Base-by-base conservation (phyloP, 92 coral and sea anemone species). In the Muricea muricata region DNA sequence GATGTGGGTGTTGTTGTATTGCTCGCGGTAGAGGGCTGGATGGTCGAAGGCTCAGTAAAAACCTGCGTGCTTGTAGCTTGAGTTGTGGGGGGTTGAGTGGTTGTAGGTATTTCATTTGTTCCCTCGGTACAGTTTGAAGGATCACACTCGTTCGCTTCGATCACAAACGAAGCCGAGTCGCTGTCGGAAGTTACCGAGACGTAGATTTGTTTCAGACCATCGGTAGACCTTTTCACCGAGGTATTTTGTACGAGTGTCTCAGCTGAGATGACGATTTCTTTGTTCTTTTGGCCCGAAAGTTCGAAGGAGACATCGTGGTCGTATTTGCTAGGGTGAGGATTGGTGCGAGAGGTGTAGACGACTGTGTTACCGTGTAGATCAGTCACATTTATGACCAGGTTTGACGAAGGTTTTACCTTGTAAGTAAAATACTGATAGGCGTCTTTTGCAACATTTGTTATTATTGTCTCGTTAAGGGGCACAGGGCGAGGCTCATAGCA, bases 291-390 rank as follows among this genome's bases (percentile, higher is more conserved):
- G 26, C 46, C 42, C 31, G 88, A 78, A 35, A 61, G 65, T 35
- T 85, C 88, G 77, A 75, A 65, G 55, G 41, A 56, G 41, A 74
- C 31, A 48, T 85, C 88, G 45, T 75, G 39, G 66, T 85, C 88
- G 70, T 85, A 85, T 77, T 85, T 60, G 81, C 65, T 39, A 29
- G 88, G 88, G 42, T 82, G 86, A n/a, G 86, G 86, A 55, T 71
- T 82, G 34, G 40, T 50, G 10, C 86, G 86, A 42, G 86, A 82
- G 24, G 47, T 80, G 37, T 69, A 82, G 46, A 82, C 50, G 24
- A 68, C n/a, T n/a, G 86, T 82, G 47, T 25, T 31, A 31, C 86
- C 86, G 33, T 46, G 13, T 32, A 68, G 39, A 31, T 82, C 86
- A 30, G 18, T 50, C 31, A 85, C 65, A 30, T 71, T 75, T 14